Percentiles rank a stretch among this genome's conserved stretches.
Evolutionary conservation across 2,888 invertebrate genomes (phyloP).

Genomic region (Agrochola macilenta): DNA sequence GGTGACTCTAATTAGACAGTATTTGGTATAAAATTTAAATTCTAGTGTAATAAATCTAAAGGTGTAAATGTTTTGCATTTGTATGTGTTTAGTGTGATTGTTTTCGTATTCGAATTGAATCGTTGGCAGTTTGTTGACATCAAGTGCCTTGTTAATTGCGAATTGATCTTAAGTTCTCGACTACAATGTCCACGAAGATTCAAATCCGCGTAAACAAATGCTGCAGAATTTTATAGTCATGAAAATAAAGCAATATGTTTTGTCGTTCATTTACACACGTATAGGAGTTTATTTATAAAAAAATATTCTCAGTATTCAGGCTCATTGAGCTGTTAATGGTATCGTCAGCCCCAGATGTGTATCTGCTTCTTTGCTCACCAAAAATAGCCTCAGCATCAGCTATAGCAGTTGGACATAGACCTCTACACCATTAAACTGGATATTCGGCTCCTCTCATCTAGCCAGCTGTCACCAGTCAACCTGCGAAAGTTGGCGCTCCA

Average conservation of each 20-base stretch:
- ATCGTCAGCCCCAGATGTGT: background rate
- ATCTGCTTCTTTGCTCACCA: background rate
- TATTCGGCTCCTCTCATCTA: background rate
- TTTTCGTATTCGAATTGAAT: constrained; percentile 13
- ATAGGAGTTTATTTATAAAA: constrained; percentile 30
- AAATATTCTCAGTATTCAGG: background rate
- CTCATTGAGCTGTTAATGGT: constrained; percentile 19
- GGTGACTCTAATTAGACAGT: background rate
- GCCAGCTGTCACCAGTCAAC: background rate
- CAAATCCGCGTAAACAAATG: constrained; percentile 14
- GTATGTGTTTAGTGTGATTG: constrained; percentile 1
- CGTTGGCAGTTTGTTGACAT: constrained; percentile 15
- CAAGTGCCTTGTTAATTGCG: constrained; percentile 3
- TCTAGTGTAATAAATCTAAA: background rate
- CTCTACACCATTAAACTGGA: background rate
- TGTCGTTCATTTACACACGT: background rate
- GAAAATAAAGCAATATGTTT: constrained; percentile 25
- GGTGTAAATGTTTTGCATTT: background rate
- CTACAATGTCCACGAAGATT: constrained; percentile 4
- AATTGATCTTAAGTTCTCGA: constrained; percentile 18
- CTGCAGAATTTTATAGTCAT: constrained; percentile 6
- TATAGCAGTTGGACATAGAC: background rate
- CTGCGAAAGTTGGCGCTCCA: background rate
- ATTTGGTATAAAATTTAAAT: background rate
- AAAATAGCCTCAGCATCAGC: background rate